These are phyloP conservation scores for Brachyistius frenatus DNA, from an alignment of 2,113 vertebrate genomes.

Conservation along the genomic window DNA sequence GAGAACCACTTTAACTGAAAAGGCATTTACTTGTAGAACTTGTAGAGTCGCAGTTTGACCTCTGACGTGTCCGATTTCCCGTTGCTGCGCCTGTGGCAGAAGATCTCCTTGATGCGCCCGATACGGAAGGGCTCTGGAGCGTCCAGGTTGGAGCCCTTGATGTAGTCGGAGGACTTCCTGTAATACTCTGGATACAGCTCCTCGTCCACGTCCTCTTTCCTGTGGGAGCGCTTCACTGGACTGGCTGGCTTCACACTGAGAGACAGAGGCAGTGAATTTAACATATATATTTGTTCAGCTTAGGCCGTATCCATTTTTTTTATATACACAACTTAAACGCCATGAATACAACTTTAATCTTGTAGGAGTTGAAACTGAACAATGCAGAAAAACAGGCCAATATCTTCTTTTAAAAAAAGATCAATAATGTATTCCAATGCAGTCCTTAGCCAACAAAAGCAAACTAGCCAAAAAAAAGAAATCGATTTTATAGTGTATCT, in stretches of 20 bases:
- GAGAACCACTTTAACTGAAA: neutral
- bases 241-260: conserved; percentile 90
- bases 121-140: conserved; percentile 92
- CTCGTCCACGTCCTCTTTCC: conserved; percentile 94
- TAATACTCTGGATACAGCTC: conserved; percentile 95
- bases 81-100: conserved; percentile 88
- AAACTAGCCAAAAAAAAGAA: too few species aligned
- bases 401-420: too few species aligned
- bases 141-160: conserved; percentile 96
- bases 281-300: neutral
- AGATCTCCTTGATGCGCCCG: conserved; percentile 93
- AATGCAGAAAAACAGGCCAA: too few species aligned
- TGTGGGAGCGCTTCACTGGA: conserved; percentile 89
- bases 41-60: conserved; percentile 90
- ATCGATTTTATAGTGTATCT: too few species aligned
- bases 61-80: conserved; percentile 88
- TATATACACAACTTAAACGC: too few species aligned
- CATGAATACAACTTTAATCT: too few species aligned
- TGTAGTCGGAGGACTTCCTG: conserved; percentile 96
- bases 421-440: too few species aligned
- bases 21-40: conserved; percentile 90
- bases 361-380: too few species aligned
- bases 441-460: too few species aligned
- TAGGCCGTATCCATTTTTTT: neutral
- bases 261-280: neutral